Conservation (phyloP, 2,797 vertebrate genomes). For the Alosa sapidissima region DNA sequence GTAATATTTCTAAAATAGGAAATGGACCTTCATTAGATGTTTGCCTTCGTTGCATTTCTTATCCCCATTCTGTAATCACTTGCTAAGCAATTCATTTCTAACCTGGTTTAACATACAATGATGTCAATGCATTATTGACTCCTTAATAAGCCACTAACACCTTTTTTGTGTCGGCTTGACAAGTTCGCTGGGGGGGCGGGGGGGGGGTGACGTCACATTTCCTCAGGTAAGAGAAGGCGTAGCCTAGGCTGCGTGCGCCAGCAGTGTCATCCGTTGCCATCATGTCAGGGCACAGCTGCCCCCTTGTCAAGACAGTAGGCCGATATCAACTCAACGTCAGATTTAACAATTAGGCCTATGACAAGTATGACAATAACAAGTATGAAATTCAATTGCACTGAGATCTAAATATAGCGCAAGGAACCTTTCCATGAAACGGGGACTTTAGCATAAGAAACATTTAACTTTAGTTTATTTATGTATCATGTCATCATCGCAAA, state of each 20-base stretch:
- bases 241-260: neutral
- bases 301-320: neutral
- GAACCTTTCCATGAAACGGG: neutral
- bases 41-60: neutral
- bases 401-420: neutral
- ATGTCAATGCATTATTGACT: neutral
- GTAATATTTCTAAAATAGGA: neutral
- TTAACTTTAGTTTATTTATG: no score
- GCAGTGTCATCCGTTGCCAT: neutral
- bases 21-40: neutral
- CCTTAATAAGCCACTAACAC: neutral
- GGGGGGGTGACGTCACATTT: neutral
- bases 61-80: neutral
- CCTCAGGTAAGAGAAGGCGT: neutral
- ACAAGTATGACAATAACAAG: no score
- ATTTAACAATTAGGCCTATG: neutral
- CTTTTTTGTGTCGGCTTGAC: neutral
- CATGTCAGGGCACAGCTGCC: neutral
- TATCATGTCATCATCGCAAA: no score
- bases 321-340: neutral
- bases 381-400: neutral
- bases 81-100: neutral
- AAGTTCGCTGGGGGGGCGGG: neutral
- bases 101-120: neutral
- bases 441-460: neutral